phyloP scores from a whole-genome alignment of 1,140 invertebrate genomes.

The Drosophila pectinifera region DNA sequence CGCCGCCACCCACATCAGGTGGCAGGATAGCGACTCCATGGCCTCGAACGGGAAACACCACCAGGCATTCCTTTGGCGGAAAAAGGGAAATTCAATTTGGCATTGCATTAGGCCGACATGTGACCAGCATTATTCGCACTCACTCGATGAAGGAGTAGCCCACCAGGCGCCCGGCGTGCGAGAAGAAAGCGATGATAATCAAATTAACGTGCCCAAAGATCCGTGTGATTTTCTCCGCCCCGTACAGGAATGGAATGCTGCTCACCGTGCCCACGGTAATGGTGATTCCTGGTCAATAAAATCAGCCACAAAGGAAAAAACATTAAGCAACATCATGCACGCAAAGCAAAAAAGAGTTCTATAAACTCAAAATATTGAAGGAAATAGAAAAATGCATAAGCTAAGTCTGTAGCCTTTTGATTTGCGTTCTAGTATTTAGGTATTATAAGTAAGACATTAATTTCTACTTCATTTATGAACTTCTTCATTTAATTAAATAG shows the following conservation, averaged over 20 bases:
- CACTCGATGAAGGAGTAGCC: slow-evolving; percentile 94
- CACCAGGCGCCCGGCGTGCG: slow-evolving; percentile 91
- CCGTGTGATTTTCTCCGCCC: slow-evolving; percentile 91
- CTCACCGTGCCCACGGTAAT: slow-evolving; percentile 92
- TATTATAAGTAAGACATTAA: too few relatives aligned
- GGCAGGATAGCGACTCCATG: slow-evolving; percentile 93
- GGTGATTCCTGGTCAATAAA: slow-evolving; percentile 87
- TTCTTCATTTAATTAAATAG: too few relatives aligned
- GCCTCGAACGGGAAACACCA: slow-evolving; percentile 94
- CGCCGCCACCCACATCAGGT: slow-evolving; percentile 95
- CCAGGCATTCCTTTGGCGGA: slow-evolving; percentile 89
- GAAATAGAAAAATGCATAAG: too few relatives aligned
- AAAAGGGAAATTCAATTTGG: slow-evolving; percentile 25
- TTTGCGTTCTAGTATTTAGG: too few relatives aligned
- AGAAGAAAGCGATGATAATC: slow-evolving; percentile 92
- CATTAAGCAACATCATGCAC: not conserved
- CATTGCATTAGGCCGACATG: slow-evolving; percentile 61
- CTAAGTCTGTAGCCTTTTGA: too few relatives aligned
- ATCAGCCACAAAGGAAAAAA: not conserved
- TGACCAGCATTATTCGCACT: slow-evolving; percentile 80
- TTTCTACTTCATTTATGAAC: too few relatives aligned
- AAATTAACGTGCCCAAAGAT: slow-evolving; percentile 93
- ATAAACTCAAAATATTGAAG: too few relatives aligned
- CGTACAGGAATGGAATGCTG: slow-evolving; percentile 92
- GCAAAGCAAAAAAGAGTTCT: not conserved